These are phyloP conservation scores for Ranitomeya variabilis DNA, from an alignment of 2,113 vertebrate species.

Conservation along the genomic window DNA sequence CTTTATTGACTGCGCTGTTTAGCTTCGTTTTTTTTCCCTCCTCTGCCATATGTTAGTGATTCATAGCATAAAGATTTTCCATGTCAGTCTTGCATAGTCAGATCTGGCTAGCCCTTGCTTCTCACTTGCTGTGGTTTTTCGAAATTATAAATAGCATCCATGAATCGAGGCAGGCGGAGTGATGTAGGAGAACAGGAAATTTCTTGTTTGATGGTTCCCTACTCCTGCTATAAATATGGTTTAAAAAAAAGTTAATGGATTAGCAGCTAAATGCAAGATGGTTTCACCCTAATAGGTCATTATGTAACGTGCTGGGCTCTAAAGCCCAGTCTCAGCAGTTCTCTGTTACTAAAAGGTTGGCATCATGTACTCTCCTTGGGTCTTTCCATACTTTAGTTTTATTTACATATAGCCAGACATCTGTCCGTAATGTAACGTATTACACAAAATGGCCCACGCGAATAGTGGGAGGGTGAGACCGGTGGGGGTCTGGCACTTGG, in stretches of 20 bases:
- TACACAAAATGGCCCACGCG: not conserved
- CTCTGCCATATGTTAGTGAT: conserved; percentile 51
- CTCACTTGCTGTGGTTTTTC: conserved; percentile 45
- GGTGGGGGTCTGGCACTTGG: too few species aligned
- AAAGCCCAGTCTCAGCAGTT: not conserved
- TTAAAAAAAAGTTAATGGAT: conserved; percentile 37
- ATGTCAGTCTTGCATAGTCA: conserved; percentile 54
- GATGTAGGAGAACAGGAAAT: conserved; percentile 40
- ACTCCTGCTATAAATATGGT: conserved; percentile 44
- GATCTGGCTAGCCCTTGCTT: conserved; percentile 30
- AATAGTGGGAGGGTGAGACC: not conserved
- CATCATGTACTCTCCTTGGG: not conserved
- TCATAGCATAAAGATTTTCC: conserved; percentile 53
- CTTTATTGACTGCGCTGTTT: conserved; percentile 47
- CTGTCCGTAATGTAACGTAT: not conserved
- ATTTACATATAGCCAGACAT: not conserved
- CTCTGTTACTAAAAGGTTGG: not conserved
- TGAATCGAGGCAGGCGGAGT: conserved; percentile 37
- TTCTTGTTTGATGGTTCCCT: conserved; percentile 49
- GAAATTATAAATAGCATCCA: conserved; percentile 45
- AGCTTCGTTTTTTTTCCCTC: conserved; percentile 19
- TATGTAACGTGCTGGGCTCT: conserved; percentile 3
- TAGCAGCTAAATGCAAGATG: conserved; percentile 31
- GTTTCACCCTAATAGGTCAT: conserved; percentile 20
- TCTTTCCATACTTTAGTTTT: not conserved